Conservation (phyloP, 2,113 vertebrate genomes). For the Crypturellus undulatus region DNA sequence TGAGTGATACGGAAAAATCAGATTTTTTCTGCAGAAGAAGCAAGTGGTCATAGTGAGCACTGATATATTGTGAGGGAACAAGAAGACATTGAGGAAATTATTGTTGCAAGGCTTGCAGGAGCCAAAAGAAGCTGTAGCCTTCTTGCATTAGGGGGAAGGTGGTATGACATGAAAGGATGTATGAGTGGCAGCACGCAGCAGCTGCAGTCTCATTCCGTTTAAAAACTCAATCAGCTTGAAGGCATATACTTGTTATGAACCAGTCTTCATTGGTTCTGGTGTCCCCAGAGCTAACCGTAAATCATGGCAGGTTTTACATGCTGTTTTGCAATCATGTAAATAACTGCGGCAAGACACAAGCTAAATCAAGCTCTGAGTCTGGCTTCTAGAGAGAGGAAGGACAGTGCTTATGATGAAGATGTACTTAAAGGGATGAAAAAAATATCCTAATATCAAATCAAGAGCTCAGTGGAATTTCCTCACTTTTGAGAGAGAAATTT, state of each 20-base stretch:
- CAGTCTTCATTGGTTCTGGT: neutral
- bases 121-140: neutral
- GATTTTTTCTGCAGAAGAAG: neutral
- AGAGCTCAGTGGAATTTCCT: neutral
- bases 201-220: neutral
- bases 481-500: accelerated
- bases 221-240: neutral
- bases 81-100: neutral
- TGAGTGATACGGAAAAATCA: neutral
- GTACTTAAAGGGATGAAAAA: neutral
- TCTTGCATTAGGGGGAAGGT: neutral
- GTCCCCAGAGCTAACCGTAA: neutral
- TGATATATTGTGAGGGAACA: neutral
- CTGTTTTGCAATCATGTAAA: neutral
- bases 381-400: neutral
- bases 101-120: accelerated
- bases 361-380: neutral
- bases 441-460: neutral
- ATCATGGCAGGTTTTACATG: neutral
- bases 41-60: neutral
- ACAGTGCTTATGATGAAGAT: neutral
- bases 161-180: neutral
- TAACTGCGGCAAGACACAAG: neutral
- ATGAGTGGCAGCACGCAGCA: neutral
- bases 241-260: neutral